Evolutionary conservation across 2,888 invertebrate species (phyloP).

Genomic region (Tiphia femorata): DNA sequence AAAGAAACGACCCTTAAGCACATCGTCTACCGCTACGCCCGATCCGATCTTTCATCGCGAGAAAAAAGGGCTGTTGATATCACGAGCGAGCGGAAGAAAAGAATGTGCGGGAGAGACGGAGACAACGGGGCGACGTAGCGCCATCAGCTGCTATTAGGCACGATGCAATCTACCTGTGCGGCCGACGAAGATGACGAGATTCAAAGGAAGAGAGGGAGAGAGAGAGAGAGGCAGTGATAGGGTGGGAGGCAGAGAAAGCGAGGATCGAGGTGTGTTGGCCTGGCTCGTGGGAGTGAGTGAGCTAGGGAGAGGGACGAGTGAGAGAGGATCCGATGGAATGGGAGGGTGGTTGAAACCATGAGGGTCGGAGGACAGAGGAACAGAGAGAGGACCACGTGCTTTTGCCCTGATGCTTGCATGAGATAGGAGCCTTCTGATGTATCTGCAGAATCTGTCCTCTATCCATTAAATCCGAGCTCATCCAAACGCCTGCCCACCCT

Average conservation of each 20-base stretch:
- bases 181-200: constrained; percentile 9
- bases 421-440: constrained; percentile 62
- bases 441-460: constrained; percentile 61
- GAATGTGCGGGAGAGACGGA: constrained; percentile 1
- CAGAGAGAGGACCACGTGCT: constrained; percentile 55
- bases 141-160: constrained; percentile 49
- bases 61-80: constrained; percentile 8
- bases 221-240: constrained; percentile 3
- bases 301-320: background rate
- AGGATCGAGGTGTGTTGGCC: no score
- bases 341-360: constrained; percentile 10
- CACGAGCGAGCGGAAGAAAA: background rate
- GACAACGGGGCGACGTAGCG: constrained; percentile 16
- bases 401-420: constrained; percentile 55
- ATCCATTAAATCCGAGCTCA: constrained; percentile 62
- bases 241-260: background rate
- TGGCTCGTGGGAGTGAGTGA: background rate
- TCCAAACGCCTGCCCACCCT: constrained; percentile 38
- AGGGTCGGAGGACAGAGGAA: constrained; percentile 29
- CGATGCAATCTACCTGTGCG: constrained; percentile 42
- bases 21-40: constrained; percentile 30
- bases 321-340: background rate
- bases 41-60: constrained; percentile 34
- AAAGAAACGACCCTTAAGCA: constrained; percentile 47
- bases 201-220: constrained; percentile 4